A percentile compares a stretch with the other conserved stretches of the same genome.
These are phyloP conservation scores for Eupsittula cactorum DNA, from an alignment of 2,113 vertebrate species.

Conservation along the genomic window DNA sequence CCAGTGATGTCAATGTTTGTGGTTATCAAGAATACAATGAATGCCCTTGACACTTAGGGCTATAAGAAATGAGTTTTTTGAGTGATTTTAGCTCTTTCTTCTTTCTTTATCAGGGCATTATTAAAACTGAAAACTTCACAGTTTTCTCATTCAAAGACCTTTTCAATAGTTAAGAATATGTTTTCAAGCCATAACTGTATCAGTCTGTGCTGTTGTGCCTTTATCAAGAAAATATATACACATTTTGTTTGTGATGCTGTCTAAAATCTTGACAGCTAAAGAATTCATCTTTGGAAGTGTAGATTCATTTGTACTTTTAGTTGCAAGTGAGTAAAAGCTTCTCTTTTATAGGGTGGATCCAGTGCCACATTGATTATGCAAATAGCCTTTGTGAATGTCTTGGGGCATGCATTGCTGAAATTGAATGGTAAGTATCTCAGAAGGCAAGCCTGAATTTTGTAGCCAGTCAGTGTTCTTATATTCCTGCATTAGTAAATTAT, in stretches of 20 bases:
- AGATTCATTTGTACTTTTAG: constrained; percentile 40
- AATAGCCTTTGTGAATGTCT: constrained; percentile 54
- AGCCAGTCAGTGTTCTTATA: constrained; percentile 24
- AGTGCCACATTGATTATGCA: constrained; percentile 63
- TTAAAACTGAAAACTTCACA: constrained; percentile 72
- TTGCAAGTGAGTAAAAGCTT: constrained; percentile 51
- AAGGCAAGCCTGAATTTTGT: constrained; percentile 52
- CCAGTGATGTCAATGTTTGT: constrained; percentile 31
- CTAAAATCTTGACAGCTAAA: constrained; percentile 71
- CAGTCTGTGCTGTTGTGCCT: constrained; percentile 52
- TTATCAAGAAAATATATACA: constrained; percentile 66
- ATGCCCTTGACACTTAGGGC: constrained; percentile 54
- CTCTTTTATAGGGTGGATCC: constrained; percentile 50
- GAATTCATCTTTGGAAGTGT: constrained; percentile 67
- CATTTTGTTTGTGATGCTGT: constrained; percentile 70
- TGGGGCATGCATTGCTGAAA: constrained; percentile 45
- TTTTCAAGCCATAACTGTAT: constrained; percentile 73
- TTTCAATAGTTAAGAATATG: constrained; percentile 73
- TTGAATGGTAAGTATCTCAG: constrained; percentile 53
- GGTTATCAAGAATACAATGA: constrained; percentile 54
- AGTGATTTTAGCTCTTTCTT: constrained; percentile 70
- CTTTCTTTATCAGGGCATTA: constrained; percentile 63
- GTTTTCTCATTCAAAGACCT: constrained; percentile 72
- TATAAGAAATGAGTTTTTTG: constrained; percentile 46
- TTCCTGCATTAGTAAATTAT: constrained; percentile 49